Percentiles rank a stretch among this genome's conserved stretches.
Evolutionary conservation across 2,888 invertebrate species (phyloP).

Genomic region (Cactoblastis cactorum): DNA sequence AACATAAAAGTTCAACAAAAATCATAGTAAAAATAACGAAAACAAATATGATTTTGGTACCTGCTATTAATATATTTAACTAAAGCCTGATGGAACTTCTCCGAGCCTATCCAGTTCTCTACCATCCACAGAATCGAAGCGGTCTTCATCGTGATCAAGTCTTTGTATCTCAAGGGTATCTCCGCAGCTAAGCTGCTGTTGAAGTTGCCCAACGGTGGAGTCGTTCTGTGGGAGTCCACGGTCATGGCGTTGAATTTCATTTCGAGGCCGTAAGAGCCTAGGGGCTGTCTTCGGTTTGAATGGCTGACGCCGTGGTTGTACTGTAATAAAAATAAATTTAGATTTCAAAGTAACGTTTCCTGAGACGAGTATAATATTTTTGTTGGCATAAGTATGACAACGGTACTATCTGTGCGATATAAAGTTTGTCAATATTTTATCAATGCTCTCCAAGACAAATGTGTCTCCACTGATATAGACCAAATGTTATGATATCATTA

Average conservation of each 20-base stretch:
- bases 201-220: conserved; percentile 52
- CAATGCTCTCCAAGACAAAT: too few species aligned
- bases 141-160: conserved; percentile 63
- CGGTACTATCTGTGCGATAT: too few species aligned
- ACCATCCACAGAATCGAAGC: conserved; percentile 70
- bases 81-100: conserved; percentile 51
- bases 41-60: too few species aligned
- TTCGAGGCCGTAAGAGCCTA: conserved; percentile 49
- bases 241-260: conserved; percentile 63
- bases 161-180: conserved; percentile 51
- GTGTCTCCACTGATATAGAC: too few species aligned
- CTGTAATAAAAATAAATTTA: too few species aligned
- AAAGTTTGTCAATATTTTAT: too few species aligned
- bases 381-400: too few species aligned
- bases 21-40: too few species aligned
- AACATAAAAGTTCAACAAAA: too few species aligned
- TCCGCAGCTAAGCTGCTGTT: conserved; percentile 54
- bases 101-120: conserved; percentile 63
- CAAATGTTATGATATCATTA: too few species aligned
- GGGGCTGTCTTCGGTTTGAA: conserved; percentile 26
- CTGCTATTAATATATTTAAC: conserved; percentile 59
- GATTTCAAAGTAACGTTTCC: too few species aligned
- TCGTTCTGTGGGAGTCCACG: conserved; percentile 52
- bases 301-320: conserved; percentile 38
- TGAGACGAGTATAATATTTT: too few species aligned